Evolutionary conservation across 2,888 invertebrate genomes (phyloP), one percentile per base, ranked within the genome.

Genomic region (Entomobrya proxima): DNA sequence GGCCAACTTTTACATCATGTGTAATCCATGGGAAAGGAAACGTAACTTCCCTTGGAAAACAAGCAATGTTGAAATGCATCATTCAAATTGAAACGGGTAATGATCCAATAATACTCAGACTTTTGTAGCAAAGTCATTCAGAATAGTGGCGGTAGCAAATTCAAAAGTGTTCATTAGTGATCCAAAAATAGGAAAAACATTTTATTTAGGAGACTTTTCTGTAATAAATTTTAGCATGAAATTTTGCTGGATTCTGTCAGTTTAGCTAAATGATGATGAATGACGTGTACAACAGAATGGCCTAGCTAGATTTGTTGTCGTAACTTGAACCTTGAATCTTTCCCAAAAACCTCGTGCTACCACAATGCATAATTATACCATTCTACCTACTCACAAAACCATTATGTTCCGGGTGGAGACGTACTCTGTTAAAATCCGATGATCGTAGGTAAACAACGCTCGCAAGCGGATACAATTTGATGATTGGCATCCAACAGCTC

Each of bases 81-180:
- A 58, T 58, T n/a, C n/a, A n/a, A n/a, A n/a, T n/a, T 58, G 58
- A n/a, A 58, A 58, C 30, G 32, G 58, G 58, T 58, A 58, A 58
- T 58, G 58, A 58, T 32, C 58, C 58, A 30, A 30, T 24, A 27
- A 24, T 32, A 58, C 21, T 50, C 18, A 50, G 50, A 50, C 6
- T 7, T 5, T n/a, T 50, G n/a, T 5, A 6, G 11, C n/a, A 50
- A 44, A 44, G 44, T n/a, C 44, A n/a, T n/a, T n/a, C n/a, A n/a
- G n/a, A n/a, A n/a, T n/a, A 44, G 44, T 44, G 9, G 44, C n/a
- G 11, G 44, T 3, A 44, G 44, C 44, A 44, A n/a, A 2, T n/a
- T n/a, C 44, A 44, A 2, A 30, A 30, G 32, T 55, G 58, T 18
- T 58, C 30, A 58, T 58, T 58, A 58, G 58, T 58, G 58, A n/a